phyloP scores from a whole-genome alignment of 2,797 vertebrate species.

The Sebastes steindachneri region DNA sequence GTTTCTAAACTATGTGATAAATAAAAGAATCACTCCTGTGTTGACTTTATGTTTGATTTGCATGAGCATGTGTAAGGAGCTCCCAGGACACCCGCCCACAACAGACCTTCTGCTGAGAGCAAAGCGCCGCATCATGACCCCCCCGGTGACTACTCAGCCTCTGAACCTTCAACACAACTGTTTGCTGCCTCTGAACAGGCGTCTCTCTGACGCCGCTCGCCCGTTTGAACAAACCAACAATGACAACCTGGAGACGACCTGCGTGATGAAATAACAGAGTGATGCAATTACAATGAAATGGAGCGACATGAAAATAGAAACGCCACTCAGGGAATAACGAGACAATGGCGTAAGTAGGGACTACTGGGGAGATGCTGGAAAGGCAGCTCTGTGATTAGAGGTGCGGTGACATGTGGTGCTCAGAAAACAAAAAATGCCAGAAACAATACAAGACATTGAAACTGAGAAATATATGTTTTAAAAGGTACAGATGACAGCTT shows the following conservation, averaged over 20 bases:
- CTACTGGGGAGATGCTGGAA: not conserved
- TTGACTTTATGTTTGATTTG: not conserved
- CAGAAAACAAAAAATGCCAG: not conserved
- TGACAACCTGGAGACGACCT: constrained; percentile 42
- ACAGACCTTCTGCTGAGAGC: constrained; percentile 2
- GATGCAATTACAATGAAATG: constrained; percentile 70
- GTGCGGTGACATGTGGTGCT: not conserved
- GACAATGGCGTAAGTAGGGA: constrained; percentile 2
- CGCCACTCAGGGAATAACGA: not conserved
- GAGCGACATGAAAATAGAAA: constrained; percentile 27
- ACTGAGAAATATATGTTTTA: not conserved
- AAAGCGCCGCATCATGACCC: constrained; percentile 1
- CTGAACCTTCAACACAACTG: constrained; percentile 26
- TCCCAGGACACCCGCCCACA: constrained; percentile 6
- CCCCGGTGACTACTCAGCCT: not conserved
- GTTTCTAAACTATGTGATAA: not conserved
- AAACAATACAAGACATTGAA: not conserved
- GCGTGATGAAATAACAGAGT: constrained; percentile 53
- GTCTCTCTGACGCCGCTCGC: not conserved
- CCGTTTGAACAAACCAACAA: constrained; percentile 34
- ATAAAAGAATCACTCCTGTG: not conserved
- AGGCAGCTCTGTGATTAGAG: not conserved
- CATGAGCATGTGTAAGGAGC: not conserved
- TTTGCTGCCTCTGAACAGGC: constrained; percentile 1
- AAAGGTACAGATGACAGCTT: not conserved